Evolutionary conservation across 1,140 invertebrate genomes (phyloP).

Genomic region (Ylistrum balloti): DNA sequence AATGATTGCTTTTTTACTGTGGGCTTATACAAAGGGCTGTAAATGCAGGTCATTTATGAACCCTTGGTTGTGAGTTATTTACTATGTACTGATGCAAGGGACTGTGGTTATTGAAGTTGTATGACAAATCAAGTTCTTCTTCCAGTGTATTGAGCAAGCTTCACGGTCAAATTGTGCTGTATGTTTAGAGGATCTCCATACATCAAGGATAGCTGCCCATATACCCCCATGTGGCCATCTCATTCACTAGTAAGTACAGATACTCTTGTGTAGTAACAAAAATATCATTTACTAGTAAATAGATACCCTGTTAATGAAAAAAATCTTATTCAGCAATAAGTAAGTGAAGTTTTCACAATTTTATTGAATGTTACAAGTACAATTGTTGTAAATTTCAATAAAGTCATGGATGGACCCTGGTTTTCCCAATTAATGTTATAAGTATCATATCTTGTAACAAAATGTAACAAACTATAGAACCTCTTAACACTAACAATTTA

Average conservation of each 20-base stretch:
- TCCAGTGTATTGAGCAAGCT: constrained; percentile 93
- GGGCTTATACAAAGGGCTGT: no score
- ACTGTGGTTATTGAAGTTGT: not conserved
- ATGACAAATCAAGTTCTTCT: constrained; percentile 57
- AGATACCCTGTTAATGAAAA: no score
- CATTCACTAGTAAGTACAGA: not conserved
- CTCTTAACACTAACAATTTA: no score
- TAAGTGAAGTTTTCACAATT: constrained; percentile 3
- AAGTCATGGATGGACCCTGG: not conserved
- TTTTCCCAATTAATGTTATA: no score
- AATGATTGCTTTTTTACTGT: no score
- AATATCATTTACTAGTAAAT: no score
- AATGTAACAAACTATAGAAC: no score
- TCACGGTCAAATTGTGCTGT: constrained; percentile 93
- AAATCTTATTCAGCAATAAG: no score
- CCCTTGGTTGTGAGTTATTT: not conserved
- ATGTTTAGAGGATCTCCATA: constrained; percentile 94
- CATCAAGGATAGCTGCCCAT: constrained; percentile 92
- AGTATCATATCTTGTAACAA: no score
- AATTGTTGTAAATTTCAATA: not conserved
- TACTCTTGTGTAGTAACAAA: no score
- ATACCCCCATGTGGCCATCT: constrained; percentile 92
- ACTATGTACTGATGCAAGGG: no score
- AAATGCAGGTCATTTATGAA: no score
- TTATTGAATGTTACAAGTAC: not conserved